A percentile compares a stretch with the other conserved stretches of the same genome.
These are phyloP conservation scores for Neopipo cinnamomea DNA, from an alignment of 2,113 vertebrate genomes.

Conservation along the genomic window DNA sequence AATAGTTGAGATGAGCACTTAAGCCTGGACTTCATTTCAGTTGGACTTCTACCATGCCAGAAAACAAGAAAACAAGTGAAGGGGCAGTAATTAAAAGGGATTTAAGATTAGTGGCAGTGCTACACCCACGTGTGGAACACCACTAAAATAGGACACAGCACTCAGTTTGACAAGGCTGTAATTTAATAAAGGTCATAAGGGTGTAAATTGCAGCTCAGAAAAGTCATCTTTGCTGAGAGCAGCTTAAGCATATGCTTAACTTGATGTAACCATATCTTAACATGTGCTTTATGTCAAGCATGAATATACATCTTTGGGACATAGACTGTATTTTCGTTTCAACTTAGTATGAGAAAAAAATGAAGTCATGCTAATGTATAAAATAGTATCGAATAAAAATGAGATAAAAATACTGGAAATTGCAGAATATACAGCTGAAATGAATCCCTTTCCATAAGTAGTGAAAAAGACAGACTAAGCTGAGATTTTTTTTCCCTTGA, in stretches of 20 bases:
- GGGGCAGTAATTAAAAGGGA: slow-evolving; percentile 17
- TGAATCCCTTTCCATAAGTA: neutral
- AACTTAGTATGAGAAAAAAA: neutral
- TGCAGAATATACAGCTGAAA: neutral
- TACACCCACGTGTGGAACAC: neutral
- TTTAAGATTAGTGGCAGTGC: neutral
- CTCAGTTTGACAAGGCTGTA: neutral
- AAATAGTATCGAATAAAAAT: neutral
- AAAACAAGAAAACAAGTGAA: slow-evolving; percentile 34
- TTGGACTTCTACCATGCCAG: neutral
- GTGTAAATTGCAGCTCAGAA: neutral
- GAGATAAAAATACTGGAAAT: neutral
- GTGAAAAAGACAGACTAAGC: neutral
- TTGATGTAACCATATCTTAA: neutral
- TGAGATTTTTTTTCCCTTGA: neutral
- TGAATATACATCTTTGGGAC: neutral
- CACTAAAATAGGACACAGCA: neutral
- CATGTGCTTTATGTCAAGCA: neutral
- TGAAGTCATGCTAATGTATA: neutral
- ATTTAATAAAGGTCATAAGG: neutral
- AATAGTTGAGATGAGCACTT: slow-evolving; percentile 32
- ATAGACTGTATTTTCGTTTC: neutral
- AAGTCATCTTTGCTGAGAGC: neutral
- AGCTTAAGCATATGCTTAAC: neutral
- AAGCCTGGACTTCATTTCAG: neutral